Evolutionary conservation across 2,797 vertebrate species (phyloP).

Genomic region (Lepidocolaptes lacrymiger): DNA sequence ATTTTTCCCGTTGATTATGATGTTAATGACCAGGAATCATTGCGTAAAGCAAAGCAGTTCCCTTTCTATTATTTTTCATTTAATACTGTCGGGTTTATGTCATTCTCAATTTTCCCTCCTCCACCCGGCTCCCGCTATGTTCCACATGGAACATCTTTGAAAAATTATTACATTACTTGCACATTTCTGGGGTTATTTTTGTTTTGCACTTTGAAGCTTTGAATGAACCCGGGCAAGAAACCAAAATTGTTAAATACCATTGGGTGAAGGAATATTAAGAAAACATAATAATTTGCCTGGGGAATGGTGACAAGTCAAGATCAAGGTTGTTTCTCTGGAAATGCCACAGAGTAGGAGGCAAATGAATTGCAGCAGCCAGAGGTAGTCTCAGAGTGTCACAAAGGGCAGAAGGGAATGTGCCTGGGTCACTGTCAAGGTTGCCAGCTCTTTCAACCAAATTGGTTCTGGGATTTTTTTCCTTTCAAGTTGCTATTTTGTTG

Average conservation of each 20-base stretch:
- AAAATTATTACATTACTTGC: neutral
- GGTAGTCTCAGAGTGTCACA: neutral
- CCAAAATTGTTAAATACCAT: neutral
- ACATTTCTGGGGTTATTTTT: neutral
- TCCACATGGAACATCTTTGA: neutral
- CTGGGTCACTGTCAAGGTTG: neutral
- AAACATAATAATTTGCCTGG: constrained; percentile 25
- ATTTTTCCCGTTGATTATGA: neutral
- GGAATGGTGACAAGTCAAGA: neutral
- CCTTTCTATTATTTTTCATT: neutral
- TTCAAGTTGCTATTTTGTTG: neutral
- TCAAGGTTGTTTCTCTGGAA: constrained; percentile 37
- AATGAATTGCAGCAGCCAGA: neutral
- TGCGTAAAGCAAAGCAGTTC: neutral
- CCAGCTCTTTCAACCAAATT: neutral
- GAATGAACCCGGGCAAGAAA: neutral
- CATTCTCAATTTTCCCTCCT: neutral
- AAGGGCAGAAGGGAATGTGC: neutral
- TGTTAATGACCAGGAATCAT: neutral
- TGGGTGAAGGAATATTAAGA: neutral
- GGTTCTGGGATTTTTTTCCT: neutral
- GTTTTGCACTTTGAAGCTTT: neutral
- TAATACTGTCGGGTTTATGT: neutral
- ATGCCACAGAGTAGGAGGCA: neutral
- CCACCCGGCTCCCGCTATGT: neutral